These are phyloP conservation scores for Semaprochilodus insignis DNA, from an alignment of 2,797 vertebrate genomes.

Conservation along the genomic window DNA sequence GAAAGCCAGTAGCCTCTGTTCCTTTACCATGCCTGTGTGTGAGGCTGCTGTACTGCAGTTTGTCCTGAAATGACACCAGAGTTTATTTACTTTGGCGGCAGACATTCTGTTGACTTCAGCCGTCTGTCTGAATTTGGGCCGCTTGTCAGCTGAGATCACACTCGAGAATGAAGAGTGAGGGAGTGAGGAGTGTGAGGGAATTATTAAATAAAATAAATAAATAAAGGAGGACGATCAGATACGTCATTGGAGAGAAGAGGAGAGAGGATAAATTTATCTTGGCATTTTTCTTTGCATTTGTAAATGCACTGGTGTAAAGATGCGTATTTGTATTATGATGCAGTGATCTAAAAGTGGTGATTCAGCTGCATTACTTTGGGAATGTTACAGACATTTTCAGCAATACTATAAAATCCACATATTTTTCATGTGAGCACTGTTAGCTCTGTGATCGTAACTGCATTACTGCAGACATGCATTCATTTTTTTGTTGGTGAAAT, in stretches of 20 bases:
- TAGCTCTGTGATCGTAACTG: too few species aligned
- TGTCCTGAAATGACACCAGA: constrained; percentile 11
- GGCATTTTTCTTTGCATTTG: not conserved
- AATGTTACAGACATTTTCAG: too few species aligned
- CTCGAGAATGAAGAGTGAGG: not conserved
- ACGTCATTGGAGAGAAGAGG: not conserved
- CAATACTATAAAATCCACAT: too few species aligned
- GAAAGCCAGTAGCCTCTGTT: not conserved
- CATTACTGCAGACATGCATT: too few species aligned
- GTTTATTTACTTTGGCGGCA: constrained; percentile 9
- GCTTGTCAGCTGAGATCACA: constrained; percentile 29
- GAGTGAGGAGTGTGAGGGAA: constrained; percentile 11
- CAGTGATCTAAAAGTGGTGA: too few species aligned
- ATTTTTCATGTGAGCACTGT: too few species aligned
- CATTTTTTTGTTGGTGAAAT: too few species aligned
- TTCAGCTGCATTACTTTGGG: too few species aligned
- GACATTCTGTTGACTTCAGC: constrained; percentile 18
- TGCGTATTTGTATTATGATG: not conserved
- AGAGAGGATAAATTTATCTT: not conserved
- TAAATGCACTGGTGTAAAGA: not conserved
- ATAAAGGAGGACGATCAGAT: constrained; percentile 1
- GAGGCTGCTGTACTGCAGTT: not conserved
- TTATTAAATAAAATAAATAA: constrained; percentile 12
- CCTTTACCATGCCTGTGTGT: not conserved
- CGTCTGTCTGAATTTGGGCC: constrained; percentile 8